Conservation (phyloP, 2,113 vertebrate genomes). For the Drymodes brunneopygia region DNA sequence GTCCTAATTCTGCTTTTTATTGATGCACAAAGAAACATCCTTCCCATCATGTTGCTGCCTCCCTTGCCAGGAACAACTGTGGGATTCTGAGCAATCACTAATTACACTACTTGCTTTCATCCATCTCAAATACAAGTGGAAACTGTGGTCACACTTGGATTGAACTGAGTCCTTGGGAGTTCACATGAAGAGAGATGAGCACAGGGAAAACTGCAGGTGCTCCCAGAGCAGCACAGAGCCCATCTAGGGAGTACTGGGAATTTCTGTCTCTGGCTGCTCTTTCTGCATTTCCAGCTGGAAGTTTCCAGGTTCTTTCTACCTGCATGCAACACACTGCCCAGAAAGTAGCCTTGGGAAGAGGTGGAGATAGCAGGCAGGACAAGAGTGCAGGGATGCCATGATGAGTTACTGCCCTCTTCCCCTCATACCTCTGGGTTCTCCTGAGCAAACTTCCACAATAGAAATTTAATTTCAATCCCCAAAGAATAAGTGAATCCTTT, state of each 20-base stretch:
- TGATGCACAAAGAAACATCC: neutral
- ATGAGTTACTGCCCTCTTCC: neutral
- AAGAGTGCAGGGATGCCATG: neutral
- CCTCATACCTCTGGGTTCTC: neutral
- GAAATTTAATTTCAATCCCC: neutral
- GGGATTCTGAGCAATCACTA: neutral
- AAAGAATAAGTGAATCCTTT: neutral
- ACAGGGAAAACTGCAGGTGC: neutral
- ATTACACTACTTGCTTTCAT: neutral
- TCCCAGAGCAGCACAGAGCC: neutral
- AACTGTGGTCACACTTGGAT: neutral
- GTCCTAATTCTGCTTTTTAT: conserved; percentile 29
- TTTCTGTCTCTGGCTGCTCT: neutral
- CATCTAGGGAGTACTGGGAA: neutral
- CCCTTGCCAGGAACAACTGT: neutral
- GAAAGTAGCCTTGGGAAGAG: neutral
- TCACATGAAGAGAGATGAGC: neutral
- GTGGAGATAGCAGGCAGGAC: neutral
- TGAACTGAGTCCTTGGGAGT: neutral
- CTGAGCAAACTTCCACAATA: neutral
- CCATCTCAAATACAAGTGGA: neutral
- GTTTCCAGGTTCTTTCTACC: neutral
- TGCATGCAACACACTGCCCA: neutral
- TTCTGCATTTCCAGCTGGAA: neutral
- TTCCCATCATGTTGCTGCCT: neutral